Evolutionary conservation across 1,140 invertebrate genomes (phyloP), one percentile per base, ranked within the genome.

Genomic region (Lutraria rhynchaena): DNA sequence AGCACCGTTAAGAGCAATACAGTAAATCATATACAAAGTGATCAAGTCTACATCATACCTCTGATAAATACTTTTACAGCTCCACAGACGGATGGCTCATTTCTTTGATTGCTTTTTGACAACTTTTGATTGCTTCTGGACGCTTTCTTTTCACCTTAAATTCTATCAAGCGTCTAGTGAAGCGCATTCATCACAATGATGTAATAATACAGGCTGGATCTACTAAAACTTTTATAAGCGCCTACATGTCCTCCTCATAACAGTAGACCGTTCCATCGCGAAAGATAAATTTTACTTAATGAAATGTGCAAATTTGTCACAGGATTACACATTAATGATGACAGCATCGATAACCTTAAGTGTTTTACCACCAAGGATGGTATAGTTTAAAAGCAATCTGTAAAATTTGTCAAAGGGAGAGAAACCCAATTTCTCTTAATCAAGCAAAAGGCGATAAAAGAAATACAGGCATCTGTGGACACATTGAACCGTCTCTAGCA

Each of bases 81-180:
- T 41, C 53, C 31, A 19, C 3, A 74, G 70, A 74, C 53, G 35
- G 49, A 35, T 37, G 53, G 22, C 29, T 58, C 51, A 49, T 74
- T 74, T 74, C 70, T 74, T 58, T 57, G 70, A 74, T 74, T 74
- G 70, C 70, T 58, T 74, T 58, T 74, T 74, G 51, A 58, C 70
- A 58, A 33, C 41, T 70, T 53, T 51, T 51, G 67, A 70, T 53
- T 51, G 53, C 31, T 60, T 58, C 35, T 58, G 11, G 53, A 24
- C 22, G 29, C 19, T 74, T 41, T 58, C 22, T 58, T 55, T 17
- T 58, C 33, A 11, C 9, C 51, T 74, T 75, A 75, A 75, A 61
- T 61, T 75, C 31, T 37, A 29, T 61, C 41, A 61, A 29, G 37
- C 73, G 11, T 22, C 24, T 46, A 4, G 11, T 22, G 58, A n/a